phyloP scores from a whole-genome alignment of 2,888 invertebrate genomes.

The Agonopterix heracliana region DNA sequence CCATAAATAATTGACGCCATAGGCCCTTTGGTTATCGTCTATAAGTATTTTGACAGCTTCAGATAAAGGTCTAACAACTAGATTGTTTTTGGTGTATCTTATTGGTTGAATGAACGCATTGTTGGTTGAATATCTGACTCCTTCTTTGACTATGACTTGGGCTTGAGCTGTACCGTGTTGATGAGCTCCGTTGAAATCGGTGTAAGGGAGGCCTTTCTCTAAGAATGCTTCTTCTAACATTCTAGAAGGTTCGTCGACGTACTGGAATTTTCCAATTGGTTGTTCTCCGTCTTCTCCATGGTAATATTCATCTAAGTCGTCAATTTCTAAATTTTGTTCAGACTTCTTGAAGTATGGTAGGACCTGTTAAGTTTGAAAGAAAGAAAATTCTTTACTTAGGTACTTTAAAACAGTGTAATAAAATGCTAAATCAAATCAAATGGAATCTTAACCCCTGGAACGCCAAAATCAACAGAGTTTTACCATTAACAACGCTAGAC shows the following conservation, averaged over 20 bases:
- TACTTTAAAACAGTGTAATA: too few relatives aligned
- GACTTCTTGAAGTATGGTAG: conserved; percentile 82
- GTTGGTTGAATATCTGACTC: conserved; percentile 78
- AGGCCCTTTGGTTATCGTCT: conserved; percentile 45
- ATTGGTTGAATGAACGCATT: conserved; percentile 80
- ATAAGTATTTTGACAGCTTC: conserved; percentile 74
- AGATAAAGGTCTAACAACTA: conserved; percentile 64
- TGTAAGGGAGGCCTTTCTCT: conserved; percentile 73
- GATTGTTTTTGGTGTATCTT: conserved; percentile 65
- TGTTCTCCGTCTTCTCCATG: conserved; percentile 78
- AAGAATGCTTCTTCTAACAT: conserved; percentile 73
- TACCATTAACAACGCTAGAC: too few relatives aligned
- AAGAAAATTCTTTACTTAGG: too few relatives aligned
- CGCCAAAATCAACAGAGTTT: too few relatives aligned
- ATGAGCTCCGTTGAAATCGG: conserved; percentile 71
- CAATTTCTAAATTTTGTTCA: conserved; percentile 70
- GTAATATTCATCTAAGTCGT: conserved; percentile 66
- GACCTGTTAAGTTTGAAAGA: conserved; percentile 35
- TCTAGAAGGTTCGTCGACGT: conserved; percentile 72
- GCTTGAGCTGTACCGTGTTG: conserved; percentile 75
- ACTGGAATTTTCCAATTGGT: conserved; percentile 76
- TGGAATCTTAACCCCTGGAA: too few relatives aligned
- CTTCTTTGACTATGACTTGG: conserved; percentile 72
- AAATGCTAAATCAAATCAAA: too few relatives aligned
- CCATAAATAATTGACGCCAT: conserved; percentile 16